Evolutionary conservation across 2,797 vertebrate species (phyloP), one percentile per base, ranked within the genome.

Genomic region (Vireo griseus): DNA sequence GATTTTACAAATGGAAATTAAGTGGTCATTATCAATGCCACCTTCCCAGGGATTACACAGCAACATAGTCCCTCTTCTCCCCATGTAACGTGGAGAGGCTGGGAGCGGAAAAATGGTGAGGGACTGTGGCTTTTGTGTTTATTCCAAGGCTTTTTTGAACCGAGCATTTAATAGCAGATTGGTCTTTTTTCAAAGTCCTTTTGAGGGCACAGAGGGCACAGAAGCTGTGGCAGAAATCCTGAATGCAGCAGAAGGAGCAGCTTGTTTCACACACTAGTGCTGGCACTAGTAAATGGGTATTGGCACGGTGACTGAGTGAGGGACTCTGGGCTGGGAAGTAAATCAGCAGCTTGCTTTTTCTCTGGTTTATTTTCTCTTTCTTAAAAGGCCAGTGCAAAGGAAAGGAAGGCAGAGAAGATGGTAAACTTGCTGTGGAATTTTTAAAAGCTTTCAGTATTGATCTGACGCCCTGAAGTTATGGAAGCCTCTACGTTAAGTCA

Each of bases 161-260:
- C 8, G 76, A n/a, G 66, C 35, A 1, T 97, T 94, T 91, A 79
- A 74, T 74, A 92, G 79, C 93, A 96, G 91, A 95, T 95, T 92
- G 83, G 81, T 91, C 89, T 92, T 92, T 95, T 96, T 91, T 79
- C 33, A 1, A 61, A 88, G 84, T 88, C 89, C 87, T 96, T 90
- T 81, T 47, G 66, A 79, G 90, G 93, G 84, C 84, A 68, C 2
- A 3, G 74, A 65, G 92, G 94, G 77, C 63, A 83, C 51, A 87
- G 86, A 83, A 94, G 61, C 83, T 85, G 84, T 83, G 94, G 82
- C 93, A 96, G 81, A 89, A 93, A 91, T 85, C 75, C 88, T 85
- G 85, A 92, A 90, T 77, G 51, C 88, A 82, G 87, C 95, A 96
- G 91, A 88, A 95, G 79, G 85, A 94, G 85, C 92, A 90, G 90